Base-by-base conservation (phyloP, 1,140 invertebrate species). In the Steinernema khuongi region DNA sequence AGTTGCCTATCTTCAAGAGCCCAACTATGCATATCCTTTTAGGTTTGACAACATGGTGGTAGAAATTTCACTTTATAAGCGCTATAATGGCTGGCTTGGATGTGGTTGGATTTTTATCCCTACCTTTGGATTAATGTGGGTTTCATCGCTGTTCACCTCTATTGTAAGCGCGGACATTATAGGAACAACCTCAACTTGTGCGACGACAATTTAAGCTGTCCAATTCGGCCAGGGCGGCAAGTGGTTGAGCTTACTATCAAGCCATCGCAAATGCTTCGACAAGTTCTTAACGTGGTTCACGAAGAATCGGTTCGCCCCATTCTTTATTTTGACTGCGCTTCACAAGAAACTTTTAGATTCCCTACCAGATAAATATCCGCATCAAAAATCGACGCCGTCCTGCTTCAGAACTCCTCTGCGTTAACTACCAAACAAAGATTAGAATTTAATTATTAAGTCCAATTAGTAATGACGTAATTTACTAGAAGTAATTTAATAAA, bases 91-190 rank as follows among this genome's bases (percentile, higher is more conserved):
- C 1, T 77, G 76, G 73, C 72, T 77, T 36, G 76, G 76, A 33
- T 77, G 76, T 43, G 76, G 76, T 29, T 77, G 76, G 76, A 72
- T 77, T 36, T 76, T 69, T 41, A 41, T 77, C 31, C 76, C 76
- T 29, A 76, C 32, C 26, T 77, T 77, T 66, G 69, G 74, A 14
- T 50, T 76, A 67, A 41, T 77, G 76, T 77, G 70, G 75, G 69
- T 77, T 31, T n/a, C n/a, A n/a, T n/a, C n/a, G n/a, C n/a, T n/a
- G n/a, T n/a, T n/a, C n/a, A n/a, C n/a, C n/a, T n/a, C n/a, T n/a
- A 18, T 32, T 7, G n/a, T 1, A 7, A 50, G 29, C 17, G 22
- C n/a, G 1, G 22, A 74, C 17, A 41, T 77, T 77, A 32, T 32
- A 76, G 73, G 32, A 77, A 71, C 70, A 71, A 70, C 29, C 18